phyloP scores from a whole-genome alignment of 2,888 invertebrate genomes.

The Amiota minor region DNA sequence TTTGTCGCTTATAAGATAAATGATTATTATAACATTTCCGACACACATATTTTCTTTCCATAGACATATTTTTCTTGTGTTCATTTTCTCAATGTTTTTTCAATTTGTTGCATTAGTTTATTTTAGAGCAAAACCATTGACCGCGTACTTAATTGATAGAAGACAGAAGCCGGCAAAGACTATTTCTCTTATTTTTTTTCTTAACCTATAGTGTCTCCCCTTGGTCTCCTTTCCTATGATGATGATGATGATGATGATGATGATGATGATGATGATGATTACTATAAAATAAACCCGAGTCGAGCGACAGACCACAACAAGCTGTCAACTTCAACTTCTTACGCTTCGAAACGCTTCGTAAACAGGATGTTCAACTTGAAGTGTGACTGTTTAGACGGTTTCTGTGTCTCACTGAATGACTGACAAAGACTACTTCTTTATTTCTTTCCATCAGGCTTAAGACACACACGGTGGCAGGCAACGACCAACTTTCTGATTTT shows the following conservation, averaged over 20 bases:
- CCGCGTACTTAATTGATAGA: slow-evolving; percentile 3
- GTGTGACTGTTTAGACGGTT: no score
- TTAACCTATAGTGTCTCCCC: neutral
- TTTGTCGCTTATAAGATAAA: slow-evolving; percentile 11
- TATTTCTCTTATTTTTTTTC: neutral
- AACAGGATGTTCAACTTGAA: slow-evolving; percentile 3
- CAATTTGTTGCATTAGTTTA: no score
- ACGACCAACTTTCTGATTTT: no score
- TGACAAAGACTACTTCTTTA: neutral
- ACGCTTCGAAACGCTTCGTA: slow-evolving; percentile 1
- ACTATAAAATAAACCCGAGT: no score
- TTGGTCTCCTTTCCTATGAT: neutral
- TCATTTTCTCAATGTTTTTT: neutral
- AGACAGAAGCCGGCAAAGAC: neutral
- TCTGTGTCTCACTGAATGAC: neutral
- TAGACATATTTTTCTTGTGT: neutral
- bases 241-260: neutral
- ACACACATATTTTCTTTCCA: no score
- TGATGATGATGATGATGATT: neutral
- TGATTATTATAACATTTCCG: slow-evolving; percentile 18
- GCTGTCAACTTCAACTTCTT: neutral
- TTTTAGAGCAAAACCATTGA: neutral
- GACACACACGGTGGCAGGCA: no score
- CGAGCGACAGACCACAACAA: no score
- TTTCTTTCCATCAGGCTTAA: neutral